Percentiles rank a stretch among this genome's conserved stretches.
These are phyloP conservation scores for Microtus montanus DNA, from an alignment of 2,113 vertebrate genomes.

Conservation along the genomic window DNA sequence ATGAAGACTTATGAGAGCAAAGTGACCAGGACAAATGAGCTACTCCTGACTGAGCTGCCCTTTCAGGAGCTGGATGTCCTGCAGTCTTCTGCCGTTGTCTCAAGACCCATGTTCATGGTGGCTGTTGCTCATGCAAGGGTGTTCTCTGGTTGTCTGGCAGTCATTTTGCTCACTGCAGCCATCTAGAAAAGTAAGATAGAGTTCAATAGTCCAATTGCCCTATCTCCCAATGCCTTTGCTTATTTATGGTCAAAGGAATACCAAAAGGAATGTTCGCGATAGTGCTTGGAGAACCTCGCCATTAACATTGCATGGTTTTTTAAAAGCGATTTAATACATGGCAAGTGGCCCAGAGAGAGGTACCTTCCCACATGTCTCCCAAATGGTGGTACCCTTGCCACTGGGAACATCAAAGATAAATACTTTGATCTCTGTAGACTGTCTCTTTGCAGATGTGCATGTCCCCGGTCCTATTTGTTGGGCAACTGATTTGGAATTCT, in stretches of 20 bases:
- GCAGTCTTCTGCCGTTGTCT: background rate
- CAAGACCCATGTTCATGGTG: background rate
- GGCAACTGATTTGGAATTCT: background rate
- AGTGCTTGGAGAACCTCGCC: background rate
- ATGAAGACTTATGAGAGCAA: background rate
- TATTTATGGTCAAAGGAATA: background rate
- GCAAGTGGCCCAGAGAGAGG: no score
- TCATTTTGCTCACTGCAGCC: background rate
- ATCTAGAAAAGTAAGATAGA: background rate
- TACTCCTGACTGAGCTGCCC: background rate
- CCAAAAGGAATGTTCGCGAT: background rate
- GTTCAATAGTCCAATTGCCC: background rate
- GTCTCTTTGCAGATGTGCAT: background rate
- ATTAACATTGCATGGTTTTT: background rate
- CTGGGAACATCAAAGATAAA: no score
- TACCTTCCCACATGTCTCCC: background rate
- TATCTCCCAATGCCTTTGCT: background rate
- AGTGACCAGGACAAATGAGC: background rate
- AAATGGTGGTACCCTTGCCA: background rate
- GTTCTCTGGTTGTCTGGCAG: background rate
- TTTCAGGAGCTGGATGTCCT: background rate
- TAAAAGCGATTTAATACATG: no score
- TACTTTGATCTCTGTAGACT: background rate
- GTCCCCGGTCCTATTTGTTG: no score
- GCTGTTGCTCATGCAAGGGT: background rate